Evolutionary conservation across 1,140 invertebrate species (phyloP).

Genomic region (Holcopasites calliopsidis): DNA sequence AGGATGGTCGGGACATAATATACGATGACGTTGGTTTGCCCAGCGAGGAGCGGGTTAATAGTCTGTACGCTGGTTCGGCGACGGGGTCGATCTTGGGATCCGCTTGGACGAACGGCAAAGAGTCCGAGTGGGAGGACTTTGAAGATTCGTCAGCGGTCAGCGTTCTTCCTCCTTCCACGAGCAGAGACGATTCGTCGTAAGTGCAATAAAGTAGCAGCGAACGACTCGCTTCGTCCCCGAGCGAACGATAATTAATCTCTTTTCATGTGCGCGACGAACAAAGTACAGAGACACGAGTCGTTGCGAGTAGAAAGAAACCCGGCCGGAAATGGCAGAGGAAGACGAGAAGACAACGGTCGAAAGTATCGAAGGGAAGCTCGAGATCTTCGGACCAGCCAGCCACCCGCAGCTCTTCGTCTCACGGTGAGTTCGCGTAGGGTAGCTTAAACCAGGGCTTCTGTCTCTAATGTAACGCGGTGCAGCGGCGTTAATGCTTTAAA

Average conservation of each 20-base stretch:
- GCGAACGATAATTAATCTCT: not conserved
- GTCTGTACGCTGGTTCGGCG: constrained; percentile 71
- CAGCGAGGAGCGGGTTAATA: constrained; percentile 71
- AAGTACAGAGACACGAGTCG: constrained; percentile 22
- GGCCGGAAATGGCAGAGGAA: constrained; percentile 52
- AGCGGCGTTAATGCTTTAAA: not conserved
- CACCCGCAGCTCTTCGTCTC: not conserved
- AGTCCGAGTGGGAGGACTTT: constrained; percentile 74
- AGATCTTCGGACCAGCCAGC: constrained; percentile 30
- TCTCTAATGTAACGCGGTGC: not conserved
- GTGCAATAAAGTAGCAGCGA: not conserved
- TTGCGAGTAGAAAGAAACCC: constrained; percentile 48
- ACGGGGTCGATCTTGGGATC: constrained; percentile 48
- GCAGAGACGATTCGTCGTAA: constrained; percentile 40
- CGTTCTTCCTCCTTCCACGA: not conserved
- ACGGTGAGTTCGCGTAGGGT: constrained; percentile 45
- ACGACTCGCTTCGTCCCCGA: no score
- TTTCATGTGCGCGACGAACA: not conserved
- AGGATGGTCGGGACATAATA: constrained; percentile 62
- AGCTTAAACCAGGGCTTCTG: not conserved
- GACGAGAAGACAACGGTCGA: constrained; percentile 57
- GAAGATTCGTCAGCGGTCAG: constrained; percentile 62
- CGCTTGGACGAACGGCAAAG: constrained; percentile 59
- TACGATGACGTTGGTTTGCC: constrained; percentile 74
- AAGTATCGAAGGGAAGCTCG: constrained; percentile 49